Evolutionary conservation across 2,888 invertebrate genomes (phyloP), one percentile per base, ranked within the genome.

Genomic region (Chydorus sphaericus): DNA sequence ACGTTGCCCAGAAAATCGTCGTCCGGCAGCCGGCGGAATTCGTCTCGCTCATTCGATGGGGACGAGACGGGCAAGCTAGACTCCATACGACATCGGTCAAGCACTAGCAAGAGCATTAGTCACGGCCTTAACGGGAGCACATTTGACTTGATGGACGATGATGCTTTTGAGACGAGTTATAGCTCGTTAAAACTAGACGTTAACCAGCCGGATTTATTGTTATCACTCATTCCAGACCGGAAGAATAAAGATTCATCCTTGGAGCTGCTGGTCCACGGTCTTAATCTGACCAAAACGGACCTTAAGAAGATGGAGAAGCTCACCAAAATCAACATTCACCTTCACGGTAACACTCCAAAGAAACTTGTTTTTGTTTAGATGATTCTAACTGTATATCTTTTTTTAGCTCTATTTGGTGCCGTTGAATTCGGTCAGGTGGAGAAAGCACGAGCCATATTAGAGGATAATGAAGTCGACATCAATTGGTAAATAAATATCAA

Each of bases 351-450:
- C 33, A 33, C 33, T 8, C 33, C 33, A 33, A 44, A 26, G 59
- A 60, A 57, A 51, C 61, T 65, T 63, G 67, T 73, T 73, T 70
- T 81, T 79, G 28, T 54, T 39, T 39, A 23, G 18, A 4, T 18
- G 3, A 23, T 18, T 39, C 39, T 39, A 49, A 49, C 58, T 57
- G 29, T 44, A 55, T 58, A 60, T 51, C 39, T 55, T 33, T 54
- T 61, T 59, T 36, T 80, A 93, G 94, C 90, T 55, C 76, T 94
- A 50, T 92, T 96, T 69, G 86, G 89, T 36, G 94, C 94, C 6
- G 90, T 96, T 36, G 96, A 96, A 73, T 89, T 93, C 72, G 92
- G 91, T 54, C 91, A 96, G 70, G 72, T 91, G 65, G 93, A 93
- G 66, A 88, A 90, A 68, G 89, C 91, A 8, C 79, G 85, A 64